phyloP scores from a whole-genome alignment of 1,140 invertebrate species.

The Cotesia chilonis region DNA sequence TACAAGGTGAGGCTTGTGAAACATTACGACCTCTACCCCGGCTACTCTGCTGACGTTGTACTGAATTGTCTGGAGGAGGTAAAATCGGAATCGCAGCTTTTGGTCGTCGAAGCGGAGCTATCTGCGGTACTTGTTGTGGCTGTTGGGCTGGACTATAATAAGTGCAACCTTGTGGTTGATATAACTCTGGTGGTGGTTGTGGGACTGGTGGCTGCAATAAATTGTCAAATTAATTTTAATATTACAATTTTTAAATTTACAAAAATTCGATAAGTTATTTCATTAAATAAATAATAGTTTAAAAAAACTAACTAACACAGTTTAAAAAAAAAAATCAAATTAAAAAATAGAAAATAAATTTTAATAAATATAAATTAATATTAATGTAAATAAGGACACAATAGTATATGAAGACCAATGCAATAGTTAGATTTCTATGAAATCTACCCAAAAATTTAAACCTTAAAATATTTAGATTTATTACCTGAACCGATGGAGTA shows the following conservation, averaged over 20 bases:
- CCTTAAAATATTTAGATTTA: constrained; percentile 16
- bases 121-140: constrained; percentile 64
- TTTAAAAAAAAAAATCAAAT: no score
- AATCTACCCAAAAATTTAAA: no score
- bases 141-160: constrained; percentile 65
- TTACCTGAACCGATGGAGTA: constrained; percentile 58
- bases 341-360: no score
- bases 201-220: constrained; percentile 50
- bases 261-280: no score
- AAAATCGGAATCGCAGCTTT: constrained; percentile 72
- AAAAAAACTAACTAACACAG: no score
- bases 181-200: constrained; percentile 67
- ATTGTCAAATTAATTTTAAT: neutral
- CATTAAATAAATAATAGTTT: no score
- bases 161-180: constrained; percentile 68
- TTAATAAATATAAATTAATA: no score
- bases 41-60: constrained; percentile 45
- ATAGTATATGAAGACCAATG: no score
- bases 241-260: neutral
- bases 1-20: neutral
- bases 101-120: constrained; percentile 64
- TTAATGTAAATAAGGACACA: no score
- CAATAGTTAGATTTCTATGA: no score
- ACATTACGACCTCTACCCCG: constrained; percentile 48
- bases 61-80: constrained; percentile 66